phyloP scores from a whole-genome alignment of 2,888 invertebrate genomes.

The Leucophenga maculata region DNA sequence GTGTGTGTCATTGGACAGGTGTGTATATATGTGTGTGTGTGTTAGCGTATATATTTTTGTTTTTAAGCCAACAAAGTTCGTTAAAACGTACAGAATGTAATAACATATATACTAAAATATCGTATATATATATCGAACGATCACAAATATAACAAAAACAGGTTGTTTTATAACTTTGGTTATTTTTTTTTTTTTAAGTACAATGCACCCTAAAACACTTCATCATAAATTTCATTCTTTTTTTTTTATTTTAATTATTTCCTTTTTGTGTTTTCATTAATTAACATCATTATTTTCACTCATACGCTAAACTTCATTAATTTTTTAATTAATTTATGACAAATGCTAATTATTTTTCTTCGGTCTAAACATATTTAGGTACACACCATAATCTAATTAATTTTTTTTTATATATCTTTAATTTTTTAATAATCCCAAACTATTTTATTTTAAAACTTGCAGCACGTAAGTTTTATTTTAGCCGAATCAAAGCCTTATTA shows the following conservation, averaged over 20 bases:
- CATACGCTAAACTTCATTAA: neutral
- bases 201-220: slow-evolving; percentile 39
- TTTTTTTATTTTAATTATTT: slow-evolving; percentile 23
- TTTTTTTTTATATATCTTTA: slow-evolving; percentile 35
- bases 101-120: neutral
- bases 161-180: too few species aligned
- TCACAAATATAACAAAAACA: too few species aligned
- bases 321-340: slow-evolving; percentile 37
- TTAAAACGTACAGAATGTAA: slow-evolving; percentile 52
- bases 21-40: neutral
- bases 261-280: slow-evolving; percentile 4
- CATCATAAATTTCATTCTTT: slow-evolving; percentile 8
- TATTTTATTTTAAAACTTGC: slow-evolving; percentile 36
- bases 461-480: slow-evolving; percentile 57
- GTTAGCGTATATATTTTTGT: slow-evolving; percentile 29
- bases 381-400: slow-evolving; percentile 21
- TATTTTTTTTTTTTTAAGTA: slow-evolving; percentile 29
- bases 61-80: slow-evolving; percentile 50
- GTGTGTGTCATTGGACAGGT: neutral
- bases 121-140: too few species aligned
- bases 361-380: neutral
- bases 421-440: slow-evolving; percentile 32
- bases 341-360: neutral
- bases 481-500: slow-evolving; percentile 30
- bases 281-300: too few species aligned